A percentile compares a stretch with the other conserved stretches of the same genome.
Evolutionary conservation across 2,797 vertebrate species (phyloP).

Genomic region (Poeciliopsis infans): DNA sequence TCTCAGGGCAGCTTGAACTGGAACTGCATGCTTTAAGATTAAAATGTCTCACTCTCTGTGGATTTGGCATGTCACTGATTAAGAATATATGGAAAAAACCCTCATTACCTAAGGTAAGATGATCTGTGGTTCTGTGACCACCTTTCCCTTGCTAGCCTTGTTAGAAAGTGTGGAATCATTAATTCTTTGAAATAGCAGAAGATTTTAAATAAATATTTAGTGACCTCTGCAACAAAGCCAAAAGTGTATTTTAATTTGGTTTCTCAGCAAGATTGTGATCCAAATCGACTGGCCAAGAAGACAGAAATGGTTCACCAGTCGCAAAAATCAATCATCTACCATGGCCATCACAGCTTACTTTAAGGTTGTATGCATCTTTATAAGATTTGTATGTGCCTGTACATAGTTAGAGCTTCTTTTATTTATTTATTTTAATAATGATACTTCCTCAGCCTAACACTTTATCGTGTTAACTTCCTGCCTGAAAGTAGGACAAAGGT

Average conservation of each 20-base stretch:
- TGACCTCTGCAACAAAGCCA: neutral
- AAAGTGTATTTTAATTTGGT: neutral
- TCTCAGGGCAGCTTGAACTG: neutral
- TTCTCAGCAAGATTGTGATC: neutral
- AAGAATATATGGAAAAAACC: neutral
- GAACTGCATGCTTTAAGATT: neutral
- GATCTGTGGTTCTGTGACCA: neutral
- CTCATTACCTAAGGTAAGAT: neutral
- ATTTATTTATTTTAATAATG: conserved; percentile 17
- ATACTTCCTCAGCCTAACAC: conserved; percentile 55
- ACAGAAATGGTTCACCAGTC: neutral
- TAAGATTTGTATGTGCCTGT: neutral
- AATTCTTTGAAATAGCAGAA: neutral
- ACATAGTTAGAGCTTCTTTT: conserved; percentile 12
- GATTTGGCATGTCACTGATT: neutral
- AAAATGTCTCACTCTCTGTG: neutral
- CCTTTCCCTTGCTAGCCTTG: neutral
- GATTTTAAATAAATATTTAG: neutral
- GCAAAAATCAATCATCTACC: neutral
- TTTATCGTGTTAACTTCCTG: conserved; percentile 63
- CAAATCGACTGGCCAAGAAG: neutral
- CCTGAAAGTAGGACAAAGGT: conserved; percentile 75
- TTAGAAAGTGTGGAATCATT: neutral
- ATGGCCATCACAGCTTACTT: neutral
- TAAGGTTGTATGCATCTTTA: neutral